A percentile compares a stretch with the other conserved stretches of the same genome.
These are phyloP conservation scores for Notamacropus eugenii DNA, from an alignment of 2,797 vertebrate genomes.

Conservation along the genomic window DNA sequence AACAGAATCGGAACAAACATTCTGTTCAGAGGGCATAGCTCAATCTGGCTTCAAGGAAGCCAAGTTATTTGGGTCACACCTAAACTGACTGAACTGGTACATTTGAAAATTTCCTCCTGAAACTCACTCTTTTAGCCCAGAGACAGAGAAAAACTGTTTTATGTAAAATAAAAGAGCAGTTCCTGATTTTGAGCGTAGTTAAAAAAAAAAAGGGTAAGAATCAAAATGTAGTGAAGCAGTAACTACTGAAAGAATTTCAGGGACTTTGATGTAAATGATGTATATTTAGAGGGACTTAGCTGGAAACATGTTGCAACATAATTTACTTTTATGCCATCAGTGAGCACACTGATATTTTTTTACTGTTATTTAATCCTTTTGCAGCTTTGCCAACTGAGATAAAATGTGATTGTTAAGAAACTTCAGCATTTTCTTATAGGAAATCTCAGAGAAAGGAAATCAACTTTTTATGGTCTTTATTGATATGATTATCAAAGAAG, in stretches of 20 bases:
- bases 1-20: slow-evolving; percentile 28
- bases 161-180: slow-evolving; percentile 54
- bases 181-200: slow-evolving; percentile 52
- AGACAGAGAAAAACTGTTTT: slow-evolving; percentile 48
- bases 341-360: slow-evolving; percentile 27
- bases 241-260: slow-evolving; percentile 32
- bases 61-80: slow-evolving; percentile 29
- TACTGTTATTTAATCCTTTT: slow-evolving; percentile 48
- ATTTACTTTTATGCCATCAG: slow-evolving; percentile 61
- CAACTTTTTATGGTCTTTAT: slow-evolving; percentile 72
- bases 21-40: slow-evolving; percentile 37
- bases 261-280: slow-evolving; percentile 25
- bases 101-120: slow-evolving; percentile 48
- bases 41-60: background rate
- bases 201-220: slow-evolving; percentile 66
- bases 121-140: slow-evolving; percentile 52
- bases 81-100: slow-evolving; percentile 31
- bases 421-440: slow-evolving; percentile 62
- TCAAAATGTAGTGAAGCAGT: slow-evolving; percentile 35
- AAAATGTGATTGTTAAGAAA: slow-evolving; percentile 70
- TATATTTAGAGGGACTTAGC: slow-evolving; percentile 49
- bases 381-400: slow-evolving; percentile 64
- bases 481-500: slow-evolving; percentile 58
- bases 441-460: slow-evolving; percentile 63
- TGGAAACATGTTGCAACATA: background rate